phyloP scores from a whole-genome alignment of 2,888 invertebrate species.

The Petrolisthes cinctipes region DNA sequence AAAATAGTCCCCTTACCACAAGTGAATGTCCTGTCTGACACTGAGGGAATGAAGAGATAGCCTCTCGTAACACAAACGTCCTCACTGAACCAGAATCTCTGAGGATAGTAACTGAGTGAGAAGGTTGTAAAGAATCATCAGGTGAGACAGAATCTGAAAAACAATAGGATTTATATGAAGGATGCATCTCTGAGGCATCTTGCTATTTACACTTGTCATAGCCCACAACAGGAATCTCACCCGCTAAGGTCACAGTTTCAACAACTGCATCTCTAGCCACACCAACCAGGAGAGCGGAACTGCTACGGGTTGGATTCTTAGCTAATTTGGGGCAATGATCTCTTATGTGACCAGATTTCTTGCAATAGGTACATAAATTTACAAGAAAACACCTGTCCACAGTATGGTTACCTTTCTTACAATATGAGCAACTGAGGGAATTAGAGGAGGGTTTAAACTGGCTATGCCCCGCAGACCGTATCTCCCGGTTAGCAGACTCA shows the following conservation, averaged over 20 bases:
- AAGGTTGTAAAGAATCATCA: not conserved
- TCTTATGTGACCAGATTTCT: no score
- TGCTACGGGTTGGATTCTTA: no score
- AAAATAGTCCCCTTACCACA: not conserved
- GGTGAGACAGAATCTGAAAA: not conserved
- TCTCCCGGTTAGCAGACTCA: not conserved
- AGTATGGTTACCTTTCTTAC: not conserved
- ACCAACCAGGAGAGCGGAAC: no score
- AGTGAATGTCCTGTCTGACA: slow-evolving; percentile 4
- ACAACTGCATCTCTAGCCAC: not conserved
- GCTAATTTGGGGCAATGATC: no score
- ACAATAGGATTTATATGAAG: not conserved
- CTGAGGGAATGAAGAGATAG: not conserved
- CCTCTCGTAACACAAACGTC: not conserved
- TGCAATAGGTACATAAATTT: not conserved
- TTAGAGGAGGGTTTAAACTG: no score
- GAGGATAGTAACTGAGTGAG: not conserved
- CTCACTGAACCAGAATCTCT: not conserved
- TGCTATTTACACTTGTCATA: not conserved
- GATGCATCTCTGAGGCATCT: no score
- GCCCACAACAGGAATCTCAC: not conserved
- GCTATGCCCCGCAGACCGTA: not conserved
- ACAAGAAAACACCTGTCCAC: not conserved
- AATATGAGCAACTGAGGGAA: not conserved
- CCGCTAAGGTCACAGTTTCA: not conserved